A percentile compares a stretch with the other conserved stretches of the same genome.
phyloP scores from a whole-genome alignment of 2,888 invertebrate species.

The Cylindroiulus punctatus region DNA sequence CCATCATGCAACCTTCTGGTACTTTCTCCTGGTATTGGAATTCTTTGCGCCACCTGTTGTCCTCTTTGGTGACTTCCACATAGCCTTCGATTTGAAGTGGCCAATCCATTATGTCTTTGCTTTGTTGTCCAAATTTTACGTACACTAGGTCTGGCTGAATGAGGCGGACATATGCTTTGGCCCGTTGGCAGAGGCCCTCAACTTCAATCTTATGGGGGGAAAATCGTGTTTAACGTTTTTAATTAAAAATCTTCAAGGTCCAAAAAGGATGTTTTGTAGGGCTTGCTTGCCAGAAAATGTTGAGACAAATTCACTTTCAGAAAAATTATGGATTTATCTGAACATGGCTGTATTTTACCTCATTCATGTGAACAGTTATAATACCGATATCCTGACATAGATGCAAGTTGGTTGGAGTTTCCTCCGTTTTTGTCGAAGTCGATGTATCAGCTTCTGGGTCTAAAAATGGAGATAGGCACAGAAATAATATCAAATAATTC shows the following conservation, averaged over 20 bases:
- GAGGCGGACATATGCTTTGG: not conserved
- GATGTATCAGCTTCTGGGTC: not conserved
- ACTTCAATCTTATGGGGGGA: too few species aligned
- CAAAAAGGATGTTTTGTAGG: not conserved
- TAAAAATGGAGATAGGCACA: not conserved
- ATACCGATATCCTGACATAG: not conserved
- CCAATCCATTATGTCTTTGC: not conserved
- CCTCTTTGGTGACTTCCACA: not conserved
- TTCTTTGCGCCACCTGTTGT: not conserved
- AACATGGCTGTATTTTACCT: not conserved
- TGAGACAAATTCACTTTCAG: too few species aligned
- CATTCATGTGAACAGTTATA: conserved; percentile 5
- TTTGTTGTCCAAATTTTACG: not conserved
- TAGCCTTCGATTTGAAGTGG: not conserved
- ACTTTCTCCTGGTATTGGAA: not conserved
- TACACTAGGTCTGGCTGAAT: not conserved
- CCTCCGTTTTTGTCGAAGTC: not conserved
- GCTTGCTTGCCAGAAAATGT: too few species aligned
- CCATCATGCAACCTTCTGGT: not conserved
- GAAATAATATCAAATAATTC: not conserved
- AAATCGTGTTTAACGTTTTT: too few species aligned
- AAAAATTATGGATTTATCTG: too few species aligned
- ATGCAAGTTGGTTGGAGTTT: not conserved
- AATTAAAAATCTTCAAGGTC: too few species aligned
- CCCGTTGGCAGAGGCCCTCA: not conserved